phyloP scores from a whole-genome alignment of 1,140 invertebrate species.

The Aporrectodea caliginosa region DNA sequence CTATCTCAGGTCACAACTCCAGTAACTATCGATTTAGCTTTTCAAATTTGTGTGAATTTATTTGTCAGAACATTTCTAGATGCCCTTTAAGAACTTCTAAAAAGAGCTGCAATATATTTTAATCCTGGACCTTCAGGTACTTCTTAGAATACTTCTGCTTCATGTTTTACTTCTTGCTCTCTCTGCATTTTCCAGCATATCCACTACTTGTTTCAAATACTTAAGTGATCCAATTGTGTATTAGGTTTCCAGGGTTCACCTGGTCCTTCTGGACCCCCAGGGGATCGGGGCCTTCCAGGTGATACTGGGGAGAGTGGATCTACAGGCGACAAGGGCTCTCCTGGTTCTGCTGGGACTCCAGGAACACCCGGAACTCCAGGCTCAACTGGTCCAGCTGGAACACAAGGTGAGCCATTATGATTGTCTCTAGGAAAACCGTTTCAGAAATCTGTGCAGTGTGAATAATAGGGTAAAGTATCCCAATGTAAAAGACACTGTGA shows the following conservation, averaged over 20 bases:
- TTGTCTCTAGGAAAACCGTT: too few relatives aligned
- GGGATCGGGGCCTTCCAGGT: conserved; percentile 14
- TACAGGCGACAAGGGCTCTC: conserved; percentile 22
- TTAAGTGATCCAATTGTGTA: background rate
- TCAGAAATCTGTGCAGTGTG: too few relatives aligned
- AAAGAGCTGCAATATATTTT: background rate
- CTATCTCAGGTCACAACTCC: too few relatives aligned
- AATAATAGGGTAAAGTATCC: too few relatives aligned
- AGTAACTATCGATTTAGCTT: too few relatives aligned
- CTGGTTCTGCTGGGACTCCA: conserved; percentile 18
- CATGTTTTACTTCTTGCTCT: background rate
- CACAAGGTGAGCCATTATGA: conserved; percentile 21
- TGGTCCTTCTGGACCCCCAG: conserved; percentile 18
- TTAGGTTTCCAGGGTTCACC: conserved; percentile 57
- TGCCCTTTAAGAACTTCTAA: background rate
- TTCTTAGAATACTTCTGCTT: background rate
- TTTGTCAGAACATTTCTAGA: background rate
- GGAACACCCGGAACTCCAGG: conserved; percentile 23
- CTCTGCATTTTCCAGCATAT: background rate
- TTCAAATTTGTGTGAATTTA: too few relatives aligned
- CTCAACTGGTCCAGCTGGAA: conserved; percentile 13
- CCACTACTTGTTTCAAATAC: background rate
- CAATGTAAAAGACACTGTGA: too few relatives aligned
- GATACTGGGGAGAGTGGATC: conserved; percentile 16
- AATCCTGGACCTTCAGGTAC: background rate